Base-by-base conservation (phyloP, 1,140 invertebrate genomes). In the Pseudomyrmex dendroicus region DNA sequence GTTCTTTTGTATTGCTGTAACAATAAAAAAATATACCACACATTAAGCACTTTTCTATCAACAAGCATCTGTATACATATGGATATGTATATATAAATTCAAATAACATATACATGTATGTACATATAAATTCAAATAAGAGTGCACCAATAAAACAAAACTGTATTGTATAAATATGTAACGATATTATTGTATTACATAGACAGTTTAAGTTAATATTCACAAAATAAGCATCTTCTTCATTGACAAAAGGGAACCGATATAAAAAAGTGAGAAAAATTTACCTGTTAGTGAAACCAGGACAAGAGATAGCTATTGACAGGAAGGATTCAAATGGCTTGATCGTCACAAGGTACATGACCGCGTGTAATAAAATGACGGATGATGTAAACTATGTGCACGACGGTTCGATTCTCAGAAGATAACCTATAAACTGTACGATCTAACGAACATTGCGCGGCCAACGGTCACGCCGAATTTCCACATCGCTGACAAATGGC, bases 361-460 rank as follows among this genome's bases (percentile, higher is more conserved):
- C 73, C 59, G 50, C 48, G 25, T 57, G 25, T 22, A 67, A 20
- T 3, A 61, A 77, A 20, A 22, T 8, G 54, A 66, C 20, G 10
- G 12, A 85, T 64, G 59, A 76, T 76, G 66, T 63, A 57, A 82
- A 70, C 59, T 56, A 52, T 56, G 67, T 59, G 86, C 72, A 57
- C 17, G 35, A 25, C 17, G 35, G 17, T 25, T n/a, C 56, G 9
- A 25, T 20, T 54, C 44, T 25, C 35, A n/a, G 35, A 35, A 3
- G 73, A 70, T 88, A 88, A 88, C 84, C 86, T 89, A 88, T 80
- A 59, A 77, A 9, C 8, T 3, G 35, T 22, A n/a, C 80, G 52
- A 50, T 12, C n/a, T 1, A 35, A 35, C 61, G 44, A 25, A 66
- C 17, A 8, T 25, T 61, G 48, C 54, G 46, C 54, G 20, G 46